A percentile compares a stretch with the other conserved stretches of the same genome.
Conservation (phyloP, 1,140 invertebrate genomes). For the Antheraea mylitta region DNA sequence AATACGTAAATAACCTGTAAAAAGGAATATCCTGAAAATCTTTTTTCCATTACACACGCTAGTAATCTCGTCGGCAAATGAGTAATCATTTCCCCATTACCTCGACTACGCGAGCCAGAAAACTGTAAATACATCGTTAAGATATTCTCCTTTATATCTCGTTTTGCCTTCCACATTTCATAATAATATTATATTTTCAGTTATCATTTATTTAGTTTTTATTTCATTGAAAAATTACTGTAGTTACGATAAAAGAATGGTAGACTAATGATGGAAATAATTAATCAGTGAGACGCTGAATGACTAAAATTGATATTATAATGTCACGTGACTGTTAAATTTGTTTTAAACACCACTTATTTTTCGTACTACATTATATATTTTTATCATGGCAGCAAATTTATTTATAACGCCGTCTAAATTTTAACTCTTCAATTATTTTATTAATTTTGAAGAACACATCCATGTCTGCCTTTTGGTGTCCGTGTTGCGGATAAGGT, state of each 20-base stretch:
- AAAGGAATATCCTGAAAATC: slow-evolving; percentile 19
- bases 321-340: no score
- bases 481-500: no score
- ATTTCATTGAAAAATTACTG: not conserved
- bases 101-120: slow-evolving; percentile 16
- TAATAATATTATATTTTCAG: not conserved
- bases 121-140: slow-evolving; percentile 29
- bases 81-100: slow-evolving; percentile 40
- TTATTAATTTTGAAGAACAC: no score
- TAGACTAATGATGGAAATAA: not conserved
- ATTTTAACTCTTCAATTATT: no score
- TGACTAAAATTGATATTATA: no score
- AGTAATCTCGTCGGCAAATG: slow-evolving; percentile 29
- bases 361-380: no score
- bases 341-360: no score
- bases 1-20: slow-evolving; percentile 13
- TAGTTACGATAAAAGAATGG: not conserved
- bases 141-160: slow-evolving; percentile 10
- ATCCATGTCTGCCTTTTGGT: no score
- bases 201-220: not conserved
- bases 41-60: slow-evolving; percentile 26
- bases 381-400: no score
- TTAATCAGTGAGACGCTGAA: not conserved
- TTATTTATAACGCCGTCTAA: no score
- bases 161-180: slow-evolving; percentile 6